Evolutionary conservation across 2,797 vertebrate species (phyloP), one percentile per base, ranked within the genome.

Genomic region (Sandelia bainsii): DNA sequence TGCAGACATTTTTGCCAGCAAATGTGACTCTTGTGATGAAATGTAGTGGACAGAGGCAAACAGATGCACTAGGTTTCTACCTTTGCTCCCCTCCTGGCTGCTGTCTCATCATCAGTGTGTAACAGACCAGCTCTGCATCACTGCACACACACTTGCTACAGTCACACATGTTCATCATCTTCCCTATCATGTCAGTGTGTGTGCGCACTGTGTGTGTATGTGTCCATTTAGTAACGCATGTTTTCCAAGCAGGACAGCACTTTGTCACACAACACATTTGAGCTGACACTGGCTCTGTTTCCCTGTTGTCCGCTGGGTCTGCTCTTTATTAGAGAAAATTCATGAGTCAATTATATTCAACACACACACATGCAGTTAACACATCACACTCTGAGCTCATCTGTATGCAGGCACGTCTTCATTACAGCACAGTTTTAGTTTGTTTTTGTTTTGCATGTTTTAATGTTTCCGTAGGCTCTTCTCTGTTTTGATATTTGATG

Each of bases 61-160:
- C 51, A 29, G 59, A 77, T 69, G 73, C n/a, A 19, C 87, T 62
- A 56, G 69, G 67, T 92, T 92, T 74, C 40, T 29, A 67, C 56
- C 50, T 53, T 20, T 12, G 19, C 51, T 29, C 40, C 19, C 10
- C 45, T 51, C 40, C 40, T 77, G 69, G 70, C 46, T 32, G 29
- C 60, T 54, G 45, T 68, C 37, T 89, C 88, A 82, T 63, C 74
- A 37, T 60, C 23, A 4, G 48, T 9, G 42, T 73, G 79, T 69
- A 63, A 73, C 42, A 45, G 62, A 78, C 22, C 57, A 22, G 67
- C 49, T 40, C 22, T 40, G 59, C 12, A 0, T 48, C 2, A 13
- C 52, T 46, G 16, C 46, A 16, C 34, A 57, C 12, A 2, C 20
- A 37, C 64, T 54, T 48, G 53, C 65, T 23, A 16, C 48, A 45